Base-by-base conservation (phyloP, 2,888 invertebrate species). In the Xylota sylvarum region DNA sequence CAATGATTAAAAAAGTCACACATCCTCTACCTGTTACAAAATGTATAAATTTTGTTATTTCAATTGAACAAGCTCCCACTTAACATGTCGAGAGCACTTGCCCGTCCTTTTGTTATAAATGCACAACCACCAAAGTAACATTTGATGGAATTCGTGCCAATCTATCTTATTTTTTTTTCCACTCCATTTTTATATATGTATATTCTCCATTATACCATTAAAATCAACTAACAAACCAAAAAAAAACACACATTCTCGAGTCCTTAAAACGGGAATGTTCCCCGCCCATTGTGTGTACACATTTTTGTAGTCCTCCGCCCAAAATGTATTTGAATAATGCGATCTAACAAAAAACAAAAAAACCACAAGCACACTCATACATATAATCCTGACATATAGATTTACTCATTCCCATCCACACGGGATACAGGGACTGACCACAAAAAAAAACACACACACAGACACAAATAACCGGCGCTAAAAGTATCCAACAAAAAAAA, bases 251-350 rank as follows among this genome's bases (percentile, higher is more conserved):
- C 40, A 52, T 19, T 40, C 9, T 35, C 52, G 55, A 48, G 27
- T 56, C 43, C 43, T 14, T 19, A 6, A 55, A 50, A 50, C 23
- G 12, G 32, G 17, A 37, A 55, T 23, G 17, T 12, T n/a, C 4
- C 19, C 46, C 55, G 46, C 35, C 55, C 12, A 12, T 64, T 64
- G 23, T 46, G 30, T 55, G 74, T 64, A 43, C n/a, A 9, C 10
- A 55, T 55, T n/a, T n/a, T 9, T 37, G 37, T 37, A 12, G 6
- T 27, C 7, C n/a, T 23, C 32, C 30, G 30, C 30, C 40, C 35
- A 17, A 55, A 74, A 37, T 46, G 58, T 37, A 52, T 78, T 78
- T 69, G 14, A 77, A 77, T 69, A 77, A 78, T 69, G 30, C 35
- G 27, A 48, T 19, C 17, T 23, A 5, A 30, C 10, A 43, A 46